A percentile compares a stretch with the other conserved stretches of the same genome.
These are phyloP conservation scores for Capreolus pygargus DNA, from an alignment of 2,113 vertebrate genomes.

Conservation along the genomic window DNA sequence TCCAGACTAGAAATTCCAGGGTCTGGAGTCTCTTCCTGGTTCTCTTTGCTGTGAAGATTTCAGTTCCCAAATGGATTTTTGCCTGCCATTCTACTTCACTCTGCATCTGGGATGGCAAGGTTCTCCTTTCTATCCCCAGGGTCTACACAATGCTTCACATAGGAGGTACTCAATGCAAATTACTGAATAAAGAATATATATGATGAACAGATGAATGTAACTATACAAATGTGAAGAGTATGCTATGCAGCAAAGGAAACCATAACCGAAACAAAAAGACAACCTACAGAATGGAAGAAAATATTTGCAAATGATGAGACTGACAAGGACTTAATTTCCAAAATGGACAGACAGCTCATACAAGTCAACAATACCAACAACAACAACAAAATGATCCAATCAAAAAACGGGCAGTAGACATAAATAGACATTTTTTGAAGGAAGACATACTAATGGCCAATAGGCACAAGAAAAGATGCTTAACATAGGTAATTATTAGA, in stretches of 20 bases:
- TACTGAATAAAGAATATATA: neutral
- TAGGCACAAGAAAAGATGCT: neutral
- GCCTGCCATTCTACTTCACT: neutral
- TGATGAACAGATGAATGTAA: neutral
- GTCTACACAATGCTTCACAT: neutral
- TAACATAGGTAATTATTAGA: neutral
- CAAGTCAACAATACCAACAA: neutral
- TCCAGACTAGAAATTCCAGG: neutral
- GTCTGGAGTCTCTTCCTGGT: neutral
- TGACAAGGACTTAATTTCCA: neutral
- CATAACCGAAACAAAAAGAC: neutral
- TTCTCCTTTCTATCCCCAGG: neutral
- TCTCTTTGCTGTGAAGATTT: neutral
- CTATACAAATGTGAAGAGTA: neutral
- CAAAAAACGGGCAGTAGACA: neutral
- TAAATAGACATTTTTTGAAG: neutral
- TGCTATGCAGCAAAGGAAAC: neutral
- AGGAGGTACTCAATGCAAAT: neutral
- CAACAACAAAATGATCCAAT: neutral
- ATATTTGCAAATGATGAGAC: neutral
- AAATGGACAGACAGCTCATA: neutral
- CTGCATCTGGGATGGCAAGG: neutral
- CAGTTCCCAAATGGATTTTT: neutral
- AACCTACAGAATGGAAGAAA: neutral
- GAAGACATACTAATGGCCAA: neutral